Conservation (phyloP, 2,797 vertebrate genomes). For the Apogon talboti region DNA sequence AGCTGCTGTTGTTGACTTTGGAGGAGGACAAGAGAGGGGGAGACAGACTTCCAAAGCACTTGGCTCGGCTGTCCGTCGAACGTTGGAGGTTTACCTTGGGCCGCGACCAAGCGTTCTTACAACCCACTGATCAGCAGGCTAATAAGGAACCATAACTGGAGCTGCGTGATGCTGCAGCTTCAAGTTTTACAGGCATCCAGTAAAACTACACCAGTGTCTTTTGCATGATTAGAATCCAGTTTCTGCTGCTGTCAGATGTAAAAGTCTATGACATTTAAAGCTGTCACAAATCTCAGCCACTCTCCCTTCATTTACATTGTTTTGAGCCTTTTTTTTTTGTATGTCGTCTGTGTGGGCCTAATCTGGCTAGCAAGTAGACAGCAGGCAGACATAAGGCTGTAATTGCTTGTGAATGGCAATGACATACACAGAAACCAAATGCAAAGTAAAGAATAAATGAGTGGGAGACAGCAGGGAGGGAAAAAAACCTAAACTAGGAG, state of each 20-base stretch:
- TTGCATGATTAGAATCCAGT: neutral
- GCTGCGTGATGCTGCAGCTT: constrained; percentile 9
- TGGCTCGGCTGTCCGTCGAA: constrained; percentile 32
- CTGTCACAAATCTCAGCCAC: constrained; percentile 24
- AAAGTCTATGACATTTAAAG: constrained; percentile 14
- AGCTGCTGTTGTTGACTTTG: constrained; percentile 69
- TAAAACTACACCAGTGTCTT: neutral
- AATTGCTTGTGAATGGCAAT: constrained; percentile 44
- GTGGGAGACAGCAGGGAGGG: constrained; percentile 21
- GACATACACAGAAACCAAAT: constrained; percentile 31
- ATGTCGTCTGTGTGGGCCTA: constrained; percentile 29
- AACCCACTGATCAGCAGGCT: constrained; percentile 29
- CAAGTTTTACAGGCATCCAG: neutral
- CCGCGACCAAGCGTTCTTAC: constrained; percentile 45
- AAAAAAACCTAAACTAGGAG: constrained; percentile 26
- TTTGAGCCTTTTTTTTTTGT: neutral
- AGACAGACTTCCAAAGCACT: constrained; percentile 26
- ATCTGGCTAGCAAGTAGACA: constrained; percentile 19
- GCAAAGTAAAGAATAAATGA: constrained; percentile 10
- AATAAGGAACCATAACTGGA: constrained; percentile 30
- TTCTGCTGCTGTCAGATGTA: constrained; percentile 1
- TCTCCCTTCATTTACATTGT: constrained; percentile 19
- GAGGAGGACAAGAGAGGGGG: constrained; percentile 45
- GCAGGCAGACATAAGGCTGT: constrained; percentile 8
- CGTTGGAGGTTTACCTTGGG: constrained; percentile 55